A percentile compares a stretch with the other conserved stretches of the same genome.
These are phyloP conservation scores for Amphiprion ocellaris DNA, from an alignment of 2,113 vertebrate genomes.

Conservation along the genomic window DNA sequence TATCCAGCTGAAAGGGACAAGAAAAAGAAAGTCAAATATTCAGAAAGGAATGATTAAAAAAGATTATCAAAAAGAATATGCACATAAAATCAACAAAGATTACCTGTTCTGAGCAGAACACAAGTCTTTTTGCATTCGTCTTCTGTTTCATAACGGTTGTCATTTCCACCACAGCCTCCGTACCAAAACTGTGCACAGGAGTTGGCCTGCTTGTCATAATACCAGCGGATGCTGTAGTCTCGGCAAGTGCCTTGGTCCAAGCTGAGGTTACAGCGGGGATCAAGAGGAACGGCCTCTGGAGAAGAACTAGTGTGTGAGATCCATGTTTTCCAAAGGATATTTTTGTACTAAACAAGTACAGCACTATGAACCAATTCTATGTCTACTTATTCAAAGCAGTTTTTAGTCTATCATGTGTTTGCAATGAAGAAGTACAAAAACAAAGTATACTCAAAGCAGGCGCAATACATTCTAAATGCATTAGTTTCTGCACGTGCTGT, in stretches of 20 bases:
- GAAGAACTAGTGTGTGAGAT: conserved; percentile 37
- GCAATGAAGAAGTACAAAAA: too few relatives aligned
- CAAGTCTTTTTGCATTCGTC: conserved; percentile 87
- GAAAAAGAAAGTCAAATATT: conserved; percentile 25
- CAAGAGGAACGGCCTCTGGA: conserved; percentile 68
- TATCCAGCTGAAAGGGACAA: conserved; percentile 63
- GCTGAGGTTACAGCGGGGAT: conserved; percentile 76
- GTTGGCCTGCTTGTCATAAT: conserved; percentile 89
- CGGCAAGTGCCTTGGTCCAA: conserved; percentile 88
- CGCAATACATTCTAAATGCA: too few relatives aligned
- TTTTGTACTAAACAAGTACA: too few relatives aligned
- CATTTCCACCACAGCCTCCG: conserved; percentile 88
- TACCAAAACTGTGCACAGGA: conserved; percentile 93
- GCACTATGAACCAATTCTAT: too few relatives aligned
- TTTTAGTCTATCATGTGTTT: too few relatives aligned
- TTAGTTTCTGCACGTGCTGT: too few relatives aligned
- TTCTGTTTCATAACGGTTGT: conserved; percentile 88
- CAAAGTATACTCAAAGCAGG: too few relatives aligned
- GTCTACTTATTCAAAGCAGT: not conserved
- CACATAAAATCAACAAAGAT: not conserved
- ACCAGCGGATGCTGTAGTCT: conserved; percentile 87
- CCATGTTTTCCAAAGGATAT: not conserved
- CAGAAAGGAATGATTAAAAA: not conserved
- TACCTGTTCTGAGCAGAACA: conserved; percentile 80
- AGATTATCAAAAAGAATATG: not conserved